Percentiles rank a stretch among this genome's conserved stretches.
phyloP scores from a whole-genome alignment of 1,140 invertebrate species.

The Solen grandis region DNA sequence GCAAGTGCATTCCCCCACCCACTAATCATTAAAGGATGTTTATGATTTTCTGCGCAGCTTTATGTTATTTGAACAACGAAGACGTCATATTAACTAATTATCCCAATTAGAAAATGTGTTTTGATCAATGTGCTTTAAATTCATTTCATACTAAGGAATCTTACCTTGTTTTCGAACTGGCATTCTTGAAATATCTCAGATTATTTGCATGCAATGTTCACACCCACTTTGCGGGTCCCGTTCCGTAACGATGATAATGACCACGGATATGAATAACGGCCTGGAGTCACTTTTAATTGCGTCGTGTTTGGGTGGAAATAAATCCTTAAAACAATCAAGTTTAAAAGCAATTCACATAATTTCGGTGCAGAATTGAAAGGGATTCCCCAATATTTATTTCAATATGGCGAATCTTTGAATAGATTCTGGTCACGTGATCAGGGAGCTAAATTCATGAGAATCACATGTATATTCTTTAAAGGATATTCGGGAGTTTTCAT shows the following conservation, averaged over 20 bases:
- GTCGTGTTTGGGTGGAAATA: background rate
- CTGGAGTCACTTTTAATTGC: background rate
- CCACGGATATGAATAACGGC: too few species aligned
- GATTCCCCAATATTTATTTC: conserved; percentile 42
- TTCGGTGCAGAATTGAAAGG: conserved; percentile 18
- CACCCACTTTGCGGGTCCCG: conserved; percentile 33
- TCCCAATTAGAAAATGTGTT: too few species aligned
- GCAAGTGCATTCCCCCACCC: too few species aligned
- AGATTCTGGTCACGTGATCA: conserved; percentile 42
- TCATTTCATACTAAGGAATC: background rate
- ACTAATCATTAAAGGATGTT: too few species aligned
- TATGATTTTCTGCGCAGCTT: too few species aligned
- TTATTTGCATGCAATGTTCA: conserved; percentile 41
- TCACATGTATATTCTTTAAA: too few species aligned
- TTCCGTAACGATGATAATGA: background rate
- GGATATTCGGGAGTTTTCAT: too few species aligned
- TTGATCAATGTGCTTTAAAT: too few species aligned
- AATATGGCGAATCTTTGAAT: conserved; percentile 47
- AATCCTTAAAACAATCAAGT: background rate
- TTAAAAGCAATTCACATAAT: background rate
- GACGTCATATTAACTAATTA: too few species aligned
- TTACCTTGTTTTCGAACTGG: conserved; percentile 43
- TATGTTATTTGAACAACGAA: too few species aligned
- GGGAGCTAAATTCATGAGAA: conserved; percentile 9
- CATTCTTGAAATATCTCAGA: conserved; percentile 49